Conservation (phyloP, 1,140 invertebrate genomes). For the Chymomyza costata region DNA sequence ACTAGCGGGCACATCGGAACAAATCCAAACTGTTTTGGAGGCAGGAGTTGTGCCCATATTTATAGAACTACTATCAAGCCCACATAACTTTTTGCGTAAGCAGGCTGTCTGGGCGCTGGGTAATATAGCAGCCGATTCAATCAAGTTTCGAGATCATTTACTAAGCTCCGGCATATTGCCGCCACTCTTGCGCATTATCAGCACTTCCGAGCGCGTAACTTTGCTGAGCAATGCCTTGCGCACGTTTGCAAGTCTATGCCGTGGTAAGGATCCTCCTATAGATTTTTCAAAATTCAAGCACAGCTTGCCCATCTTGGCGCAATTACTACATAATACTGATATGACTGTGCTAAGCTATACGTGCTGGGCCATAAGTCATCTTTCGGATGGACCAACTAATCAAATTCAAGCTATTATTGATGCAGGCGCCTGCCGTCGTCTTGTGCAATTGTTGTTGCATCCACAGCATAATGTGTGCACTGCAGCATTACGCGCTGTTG, state of each 20-base stretch:
- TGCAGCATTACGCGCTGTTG: conserved; percentile 93
- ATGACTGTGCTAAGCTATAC: conserved; percentile 94
- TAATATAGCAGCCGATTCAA: conserved; percentile 96
- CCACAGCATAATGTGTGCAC: conserved; percentile 91
- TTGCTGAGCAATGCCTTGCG: conserved; percentile 97
- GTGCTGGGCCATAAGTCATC: conserved; percentile 95
- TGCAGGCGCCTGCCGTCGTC: conserved; percentile 92
- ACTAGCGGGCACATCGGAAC: conserved; percentile 94
- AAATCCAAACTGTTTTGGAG: conserved; percentile 93
- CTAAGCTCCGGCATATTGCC: conserved; percentile 88
- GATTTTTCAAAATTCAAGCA: conserved; percentile 89
- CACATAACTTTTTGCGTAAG: conserved; percentile 93
- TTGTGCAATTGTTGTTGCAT: conserved; percentile 95
- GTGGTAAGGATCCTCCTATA: conserved; percentile 95
- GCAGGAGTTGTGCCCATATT: conserved; percentile 95
- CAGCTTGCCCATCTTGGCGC: conserved; percentile 89
- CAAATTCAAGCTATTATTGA: conserved; percentile 98
- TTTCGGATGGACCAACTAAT: conserved; percentile 97
- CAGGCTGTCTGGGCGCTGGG: conserved; percentile 94
- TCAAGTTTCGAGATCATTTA: conserved; percentile 92
- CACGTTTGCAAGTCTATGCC: conserved; percentile 95
- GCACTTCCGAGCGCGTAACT: conserved; percentile 86
- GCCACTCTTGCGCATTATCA: conserved; percentile 88
- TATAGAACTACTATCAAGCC: conserved; percentile 84
- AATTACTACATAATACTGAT: conserved; percentile 91